A percentile compares a stretch with the other conserved stretches of the same genome.
These are phyloP conservation scores for Dendrocincla tyrannina DNA, from an alignment of 2,797 vertebrate species.

Conservation along the genomic window DNA sequence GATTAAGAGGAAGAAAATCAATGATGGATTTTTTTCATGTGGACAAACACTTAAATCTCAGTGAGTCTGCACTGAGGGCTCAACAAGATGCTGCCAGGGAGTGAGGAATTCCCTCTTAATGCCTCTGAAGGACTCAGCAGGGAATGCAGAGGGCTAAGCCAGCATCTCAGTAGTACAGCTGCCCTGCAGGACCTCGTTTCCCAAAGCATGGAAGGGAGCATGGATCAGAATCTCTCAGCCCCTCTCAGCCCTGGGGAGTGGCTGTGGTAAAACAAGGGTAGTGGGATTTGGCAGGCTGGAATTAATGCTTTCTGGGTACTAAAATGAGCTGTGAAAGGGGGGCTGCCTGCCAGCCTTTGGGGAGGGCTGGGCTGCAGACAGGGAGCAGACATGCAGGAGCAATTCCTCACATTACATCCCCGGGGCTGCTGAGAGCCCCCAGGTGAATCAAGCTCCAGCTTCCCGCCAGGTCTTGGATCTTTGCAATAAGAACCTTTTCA, in stretches of 20 bases:
- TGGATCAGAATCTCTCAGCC: neutral
- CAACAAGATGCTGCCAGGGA: neutral
- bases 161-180: neutral
- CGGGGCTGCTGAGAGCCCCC: neutral
- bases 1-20: neutral
- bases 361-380: neutral
- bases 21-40: fast-evolving
- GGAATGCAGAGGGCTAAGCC: neutral
- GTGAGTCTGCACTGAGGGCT: neutral
- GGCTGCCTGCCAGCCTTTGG: neutral
- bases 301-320: neutral
- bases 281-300: neutral
- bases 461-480: slow-evolving; percentile 2
- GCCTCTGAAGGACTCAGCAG: neutral
- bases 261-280: neutral
- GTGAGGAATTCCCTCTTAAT: neutral
- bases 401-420: neutral
- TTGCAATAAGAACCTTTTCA: neutral
- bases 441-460: neutral
- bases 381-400: neutral
- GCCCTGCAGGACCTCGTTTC: neutral
- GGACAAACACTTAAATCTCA: neutral
- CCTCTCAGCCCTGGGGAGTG: neutral
- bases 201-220: neutral
- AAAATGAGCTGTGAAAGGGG: neutral